These are phyloP conservation scores for Ovibos moschatus DNA, from an alignment of 2,113 vertebrate genomes.

Conservation along the genomic window DNA sequence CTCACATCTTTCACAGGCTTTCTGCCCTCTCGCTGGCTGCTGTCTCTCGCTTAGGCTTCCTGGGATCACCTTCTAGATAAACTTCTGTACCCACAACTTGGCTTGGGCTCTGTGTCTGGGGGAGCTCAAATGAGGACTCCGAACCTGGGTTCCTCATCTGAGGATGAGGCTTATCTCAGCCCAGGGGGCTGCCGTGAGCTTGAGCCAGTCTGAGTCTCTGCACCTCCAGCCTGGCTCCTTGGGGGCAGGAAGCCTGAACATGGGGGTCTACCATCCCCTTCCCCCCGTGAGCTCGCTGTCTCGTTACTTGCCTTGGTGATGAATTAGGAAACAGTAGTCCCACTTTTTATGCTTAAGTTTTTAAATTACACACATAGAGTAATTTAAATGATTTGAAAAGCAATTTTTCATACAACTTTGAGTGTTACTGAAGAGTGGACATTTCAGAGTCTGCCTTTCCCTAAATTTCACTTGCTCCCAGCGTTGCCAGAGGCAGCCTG, in stretches of 20 bases:
- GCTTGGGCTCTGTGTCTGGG: not conserved
- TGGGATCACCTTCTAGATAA: not conserved
- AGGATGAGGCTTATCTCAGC: rapidly evolving
- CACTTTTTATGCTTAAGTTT: not conserved
- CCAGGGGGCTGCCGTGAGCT: rapidly evolving
- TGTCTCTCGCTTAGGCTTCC: rapidly evolving
- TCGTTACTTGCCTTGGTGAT: not conserved
- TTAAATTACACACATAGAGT: not conserved
- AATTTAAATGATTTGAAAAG: not conserved
- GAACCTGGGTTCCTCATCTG: not conserved
- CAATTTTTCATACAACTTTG: not conserved
- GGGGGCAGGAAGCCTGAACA: not conserved
- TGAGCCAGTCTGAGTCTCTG: too few relatives aligned
- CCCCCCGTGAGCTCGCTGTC: not conserved
- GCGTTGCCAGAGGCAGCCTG: not conserved
- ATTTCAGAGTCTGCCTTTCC: not conserved
- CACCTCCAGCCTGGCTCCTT: rapidly evolving
- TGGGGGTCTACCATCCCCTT: rapidly evolving
- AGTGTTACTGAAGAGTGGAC: not conserved
- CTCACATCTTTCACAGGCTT: not conserved
- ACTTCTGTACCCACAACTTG: not conserved
- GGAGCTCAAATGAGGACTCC: not conserved
- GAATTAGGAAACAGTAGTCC: not conserved
- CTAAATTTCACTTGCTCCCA: not conserved
- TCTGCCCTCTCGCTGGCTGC: not conserved